A percentile compares a stretch with the other conserved stretches of the same genome.
phyloP scores from a whole-genome alignment of 2,113 vertebrate genomes.

The Megalops atlanticus region DNA sequence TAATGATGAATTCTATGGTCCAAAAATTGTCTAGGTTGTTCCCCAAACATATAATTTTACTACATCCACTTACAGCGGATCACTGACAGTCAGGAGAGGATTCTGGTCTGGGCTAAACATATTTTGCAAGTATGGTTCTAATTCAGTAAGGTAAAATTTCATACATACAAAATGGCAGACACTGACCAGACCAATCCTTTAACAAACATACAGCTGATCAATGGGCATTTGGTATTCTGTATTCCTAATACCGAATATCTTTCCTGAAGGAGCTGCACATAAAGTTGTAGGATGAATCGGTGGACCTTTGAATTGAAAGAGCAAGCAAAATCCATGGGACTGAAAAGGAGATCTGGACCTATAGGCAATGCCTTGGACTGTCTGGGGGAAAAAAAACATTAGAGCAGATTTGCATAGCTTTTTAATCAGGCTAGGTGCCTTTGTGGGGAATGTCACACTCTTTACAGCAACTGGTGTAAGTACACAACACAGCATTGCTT shows the following conservation, averaged over 20 bases:
- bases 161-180: neutral
- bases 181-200: neutral
- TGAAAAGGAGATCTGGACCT: slow-evolving; percentile 22
- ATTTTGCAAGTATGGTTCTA: neutral
- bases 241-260: neutral
- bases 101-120: neutral
- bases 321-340: slow-evolving; percentile 15
- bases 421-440: slow-evolving; percentile 16
- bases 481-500: neutral
- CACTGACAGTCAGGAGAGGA: neutral
- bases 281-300: neutral
- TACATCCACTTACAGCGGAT: neutral
- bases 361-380: slow-evolving; percentile 10
- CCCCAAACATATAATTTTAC: too few species aligned
- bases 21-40: too few species aligned
- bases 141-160: neutral
- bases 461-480: slow-evolving; percentile 2
- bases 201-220: neutral
- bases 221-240: too few species aligned
- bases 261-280: neutral
- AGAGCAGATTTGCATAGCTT: slow-evolving; percentile 12
- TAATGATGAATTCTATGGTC: too few species aligned
- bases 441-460: neutral
- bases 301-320: slow-evolving; percentile 6
- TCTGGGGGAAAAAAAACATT: slow-evolving; percentile 12